These are phyloP conservation scores for Pampus argenteus DNA, from an alignment of 2,797 vertebrate species.

Conservation along the genomic window DNA sequence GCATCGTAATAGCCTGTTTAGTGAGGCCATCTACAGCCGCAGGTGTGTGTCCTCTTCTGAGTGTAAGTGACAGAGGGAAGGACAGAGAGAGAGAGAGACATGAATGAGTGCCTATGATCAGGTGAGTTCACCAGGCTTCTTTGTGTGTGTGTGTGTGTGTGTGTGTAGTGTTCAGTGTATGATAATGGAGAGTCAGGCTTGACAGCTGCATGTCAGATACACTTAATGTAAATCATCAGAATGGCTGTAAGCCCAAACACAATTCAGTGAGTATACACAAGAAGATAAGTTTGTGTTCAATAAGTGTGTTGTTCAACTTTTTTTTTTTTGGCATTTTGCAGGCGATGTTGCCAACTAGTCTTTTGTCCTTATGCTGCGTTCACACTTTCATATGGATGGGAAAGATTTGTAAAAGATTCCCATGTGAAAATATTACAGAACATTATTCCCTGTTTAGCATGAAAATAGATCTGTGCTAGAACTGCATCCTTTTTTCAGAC, in stretches of 20 bases:
- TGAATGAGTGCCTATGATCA: constrained; percentile 69
- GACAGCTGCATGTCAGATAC: constrained; percentile 69
- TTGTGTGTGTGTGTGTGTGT: constrained; percentile 17
- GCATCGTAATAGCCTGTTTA: constrained; percentile 78
- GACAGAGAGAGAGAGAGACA: constrained; percentile 29
- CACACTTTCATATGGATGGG: no score
- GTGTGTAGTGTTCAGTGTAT: constrained; percentile 38
- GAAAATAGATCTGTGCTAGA: not conserved
- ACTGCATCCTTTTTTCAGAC: not conserved
- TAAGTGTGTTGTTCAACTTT: no score
- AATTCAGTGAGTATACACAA: constrained; percentile 1
- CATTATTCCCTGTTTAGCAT: not conserved
- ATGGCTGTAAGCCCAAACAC: constrained; percentile 21
- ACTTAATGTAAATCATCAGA: constrained; percentile 62
- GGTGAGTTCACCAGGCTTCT: constrained; percentile 42
- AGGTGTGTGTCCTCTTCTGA: constrained; percentile 62
- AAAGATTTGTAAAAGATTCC: no score
- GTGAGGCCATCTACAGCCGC: constrained; percentile 58
- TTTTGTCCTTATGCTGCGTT: not conserved
- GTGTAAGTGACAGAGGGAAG: constrained; percentile 64
- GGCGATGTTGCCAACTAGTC: not conserved
- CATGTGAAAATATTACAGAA: not conserved
- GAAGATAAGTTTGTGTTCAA: constrained; percentile 20
- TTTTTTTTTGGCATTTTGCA: not conserved
- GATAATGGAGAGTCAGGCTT: constrained; percentile 71